A percentile compares a stretch with the other conserved stretches of the same genome.
phyloP scores from a whole-genome alignment of 2,797 vertebrate genomes.

The Takifugu rubripes region DNA sequence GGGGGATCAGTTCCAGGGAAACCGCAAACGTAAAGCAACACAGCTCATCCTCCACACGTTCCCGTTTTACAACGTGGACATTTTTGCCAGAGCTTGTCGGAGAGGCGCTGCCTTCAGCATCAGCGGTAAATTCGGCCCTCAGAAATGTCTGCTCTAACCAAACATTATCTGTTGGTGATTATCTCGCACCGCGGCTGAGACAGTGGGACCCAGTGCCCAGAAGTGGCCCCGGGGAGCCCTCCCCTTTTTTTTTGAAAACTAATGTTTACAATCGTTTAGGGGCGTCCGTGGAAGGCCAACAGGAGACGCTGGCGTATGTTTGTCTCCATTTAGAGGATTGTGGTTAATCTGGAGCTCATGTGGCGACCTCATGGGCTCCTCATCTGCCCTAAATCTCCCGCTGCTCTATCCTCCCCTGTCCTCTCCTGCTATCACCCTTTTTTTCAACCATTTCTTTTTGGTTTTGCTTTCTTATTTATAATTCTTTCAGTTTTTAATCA shows the following conservation, averaged over 20 bases:
- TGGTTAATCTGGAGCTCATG: slow-evolving; percentile 75
- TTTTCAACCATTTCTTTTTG: slow-evolving; percentile 5
- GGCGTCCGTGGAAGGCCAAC: slow-evolving; percentile 66
- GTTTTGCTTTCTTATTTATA: not conserved
- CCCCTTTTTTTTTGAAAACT: slow-evolving; percentile 61
- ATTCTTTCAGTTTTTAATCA: slow-evolving; percentile 8
- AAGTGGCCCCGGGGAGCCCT: slow-evolving; percentile 58
- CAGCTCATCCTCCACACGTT: slow-evolving; percentile 5
- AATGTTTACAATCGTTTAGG: slow-evolving; percentile 78
- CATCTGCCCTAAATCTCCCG: slow-evolving; percentile 33
- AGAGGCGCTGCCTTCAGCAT: slow-evolving; percentile 11
- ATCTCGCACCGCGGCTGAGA: slow-evolving; percentile 54
- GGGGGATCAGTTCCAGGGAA: slow-evolving; percentile 30
- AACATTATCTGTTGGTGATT: slow-evolving; percentile 68
- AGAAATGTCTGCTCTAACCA: slow-evolving; percentile 60
- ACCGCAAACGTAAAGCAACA: slow-evolving; percentile 24
- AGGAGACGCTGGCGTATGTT: slow-evolving; percentile 71
- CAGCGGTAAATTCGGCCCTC: slow-evolving; percentile 51
- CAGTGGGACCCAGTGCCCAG: slow-evolving; percentile 56
- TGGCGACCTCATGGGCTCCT: slow-evolving; percentile 73
- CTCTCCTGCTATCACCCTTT: slow-evolving; percentile 26
- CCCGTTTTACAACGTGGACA: slow-evolving; percentile 20
- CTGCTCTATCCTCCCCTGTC: slow-evolving; percentile 35
- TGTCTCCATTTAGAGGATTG: slow-evolving; percentile 72
- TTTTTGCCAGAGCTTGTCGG: slow-evolving; percentile 25